Evolutionary conservation across 1,140 invertebrate species (phyloP).

Genomic region (Geopemphigus sp.): DNA sequence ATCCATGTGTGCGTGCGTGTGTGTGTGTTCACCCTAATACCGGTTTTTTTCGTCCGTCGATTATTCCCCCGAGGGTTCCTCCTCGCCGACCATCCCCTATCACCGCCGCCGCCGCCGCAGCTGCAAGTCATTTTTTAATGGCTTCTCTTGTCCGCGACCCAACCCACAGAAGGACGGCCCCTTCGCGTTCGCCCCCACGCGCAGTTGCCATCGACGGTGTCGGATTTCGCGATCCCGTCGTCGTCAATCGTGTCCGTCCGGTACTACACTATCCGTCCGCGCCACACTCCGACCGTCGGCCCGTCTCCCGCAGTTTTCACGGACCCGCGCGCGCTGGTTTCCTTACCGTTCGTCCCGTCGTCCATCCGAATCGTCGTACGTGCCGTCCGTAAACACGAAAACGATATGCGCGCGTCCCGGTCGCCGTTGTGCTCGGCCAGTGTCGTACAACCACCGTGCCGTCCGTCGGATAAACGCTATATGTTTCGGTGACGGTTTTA

Average conservation of each 20-base stretch:
- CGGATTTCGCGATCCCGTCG: constrained; percentile 6
- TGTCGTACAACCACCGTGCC: too few species aligned
- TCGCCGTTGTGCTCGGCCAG: too few species aligned
- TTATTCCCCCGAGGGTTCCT: constrained; percentile 19
- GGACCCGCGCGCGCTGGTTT: too few species aligned
- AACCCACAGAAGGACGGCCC: constrained; percentile 35
- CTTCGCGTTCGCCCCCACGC: constrained; percentile 3
- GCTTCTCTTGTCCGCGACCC: constrained; percentile 18
- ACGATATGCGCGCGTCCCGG: too few species aligned
- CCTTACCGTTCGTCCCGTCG: too few species aligned
- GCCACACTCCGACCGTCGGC: background rate
- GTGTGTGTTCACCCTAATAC: constrained; percentile 42
- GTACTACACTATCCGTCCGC: background rate
- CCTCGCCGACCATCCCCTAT: constrained; percentile 18
- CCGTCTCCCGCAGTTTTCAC: background rate
- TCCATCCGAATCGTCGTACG: too few species aligned
- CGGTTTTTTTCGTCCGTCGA: constrained; percentile 28
- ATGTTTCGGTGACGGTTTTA: background rate
- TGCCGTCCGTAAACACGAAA: too few species aligned
- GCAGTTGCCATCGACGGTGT: constrained; percentile 25
- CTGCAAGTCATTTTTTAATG: constrained; percentile 47
- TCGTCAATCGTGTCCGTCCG: constrained; percentile 11
- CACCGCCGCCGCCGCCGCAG: background rate
- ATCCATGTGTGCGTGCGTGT: too few species aligned
- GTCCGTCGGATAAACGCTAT: background rate